Base-by-base conservation (phyloP, 1,140 invertebrate genomes). In the Sogatella furcifera region DNA sequence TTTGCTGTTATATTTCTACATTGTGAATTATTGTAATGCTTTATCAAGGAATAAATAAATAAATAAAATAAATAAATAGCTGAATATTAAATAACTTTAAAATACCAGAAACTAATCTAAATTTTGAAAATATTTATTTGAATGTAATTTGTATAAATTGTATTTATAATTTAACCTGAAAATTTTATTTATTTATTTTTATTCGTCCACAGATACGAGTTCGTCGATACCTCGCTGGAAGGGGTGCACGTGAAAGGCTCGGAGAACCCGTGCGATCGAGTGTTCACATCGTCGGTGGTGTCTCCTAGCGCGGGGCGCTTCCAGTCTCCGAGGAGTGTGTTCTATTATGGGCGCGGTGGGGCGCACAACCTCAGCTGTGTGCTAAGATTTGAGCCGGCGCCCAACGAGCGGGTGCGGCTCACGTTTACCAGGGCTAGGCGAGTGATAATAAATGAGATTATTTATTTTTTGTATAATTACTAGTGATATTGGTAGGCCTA, bases 341-440 rank as follows among this genome's bases (percentile, higher is more conserved):
- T 91, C 74, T 82, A 89, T 65, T 91, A 86, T 66, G 88, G 88
- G 1, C 77, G 88, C 55, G 88, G 89, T 2, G 89, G 89, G 1
- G 78, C 84, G 10, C 78, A 81, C 64, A 86, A 89, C 70, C 69
- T 91, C 28, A 86, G 79, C 59, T 91, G 88, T 69, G 76, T 83
- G 38, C 83, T 89, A 68, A 80, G 83, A 67, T 90, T 91, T 69
- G 83, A 85, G 72, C 81, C 82, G 0, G 80, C 78, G 57, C 72
- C 77, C n/a, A 77, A 81, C 31, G 82, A 88, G 69, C 74, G 82
- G 65, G 77, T 86, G 52, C 79, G 81, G 69, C 69, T 86, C 46
- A 81, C 80, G 9, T 82, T 89, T 61, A 79, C 75, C 0, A 81
- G 76, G 67, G 82, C 81, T 0, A 65, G 62, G 49, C 11, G 34